These are phyloP conservation scores for Dryoscopus gambensis DNA, from an alignment of 2,113 vertebrate species.

Conservation along the genomic window DNA sequence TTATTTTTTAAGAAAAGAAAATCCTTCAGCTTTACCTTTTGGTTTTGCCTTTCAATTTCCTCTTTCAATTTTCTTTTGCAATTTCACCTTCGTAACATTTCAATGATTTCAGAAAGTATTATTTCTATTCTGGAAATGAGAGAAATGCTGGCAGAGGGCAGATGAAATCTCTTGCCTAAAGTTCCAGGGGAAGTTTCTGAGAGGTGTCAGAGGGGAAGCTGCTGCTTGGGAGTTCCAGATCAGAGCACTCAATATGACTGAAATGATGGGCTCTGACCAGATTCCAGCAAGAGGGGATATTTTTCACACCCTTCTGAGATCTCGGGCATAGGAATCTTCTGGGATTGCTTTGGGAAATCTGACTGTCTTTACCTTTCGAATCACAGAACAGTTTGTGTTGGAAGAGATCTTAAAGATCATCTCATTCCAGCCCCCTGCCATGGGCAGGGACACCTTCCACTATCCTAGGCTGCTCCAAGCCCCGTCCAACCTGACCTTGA, in stretches of 20 bases:
- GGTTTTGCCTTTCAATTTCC: neutral
- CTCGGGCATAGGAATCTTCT: neutral
- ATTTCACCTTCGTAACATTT: neutral
- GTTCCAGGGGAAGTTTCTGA: neutral
- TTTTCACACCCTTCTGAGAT: neutral
- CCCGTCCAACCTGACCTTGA: accelerated
- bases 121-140: neutral
- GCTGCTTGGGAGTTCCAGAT: neutral
- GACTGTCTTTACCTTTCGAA: neutral
- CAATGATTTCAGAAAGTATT: neutral
- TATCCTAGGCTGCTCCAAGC: neutral
- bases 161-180: neutral
- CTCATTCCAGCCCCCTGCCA: accelerated
- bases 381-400: neutral
- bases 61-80: neutral
- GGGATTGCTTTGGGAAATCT: neutral
- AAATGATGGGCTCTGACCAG: neutral
- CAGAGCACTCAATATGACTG: accelerated
- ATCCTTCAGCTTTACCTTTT: neutral
- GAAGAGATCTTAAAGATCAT: neutral
- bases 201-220: neutral
- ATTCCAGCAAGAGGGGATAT: neutral
- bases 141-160: neutral
- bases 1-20: neutral
- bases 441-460: neutral